Evolutionary conservation across 2,888 invertebrate species (phyloP).

Genomic region (Brenthis daphne): DNA sequence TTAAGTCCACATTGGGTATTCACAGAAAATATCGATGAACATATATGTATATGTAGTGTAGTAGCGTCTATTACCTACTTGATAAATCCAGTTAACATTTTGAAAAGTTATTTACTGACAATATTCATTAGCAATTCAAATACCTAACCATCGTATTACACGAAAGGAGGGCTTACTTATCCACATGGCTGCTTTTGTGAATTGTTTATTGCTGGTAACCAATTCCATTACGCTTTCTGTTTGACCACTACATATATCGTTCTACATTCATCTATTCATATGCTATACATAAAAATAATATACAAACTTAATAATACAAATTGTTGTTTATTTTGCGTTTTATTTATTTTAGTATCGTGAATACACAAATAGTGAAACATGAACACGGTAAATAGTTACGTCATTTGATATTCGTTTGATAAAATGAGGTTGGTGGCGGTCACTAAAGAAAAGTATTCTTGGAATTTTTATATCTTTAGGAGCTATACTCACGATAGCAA

Average conservation of each 20-base stretch:
- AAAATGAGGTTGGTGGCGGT: no score
- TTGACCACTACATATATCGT: neutral
- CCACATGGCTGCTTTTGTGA: conserved; percentile 76
- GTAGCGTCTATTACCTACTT: no score
- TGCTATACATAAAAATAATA: no score
- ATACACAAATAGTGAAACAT: no score
- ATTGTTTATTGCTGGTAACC: conserved; percentile 77
- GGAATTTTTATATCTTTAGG: neutral
- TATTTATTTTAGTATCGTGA: no score
- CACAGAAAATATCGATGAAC: no score
- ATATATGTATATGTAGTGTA: no score
- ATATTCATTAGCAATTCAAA: conserved; percentile 78
- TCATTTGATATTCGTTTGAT: no score
- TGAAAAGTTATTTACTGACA: conserved; percentile 67
- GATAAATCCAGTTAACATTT: conserved; percentile 25
- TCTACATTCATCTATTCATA: neutral
- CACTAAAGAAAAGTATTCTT: no score
- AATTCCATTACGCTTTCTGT: conserved; percentile 29
- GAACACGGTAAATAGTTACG: no score
- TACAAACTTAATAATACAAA: no score
- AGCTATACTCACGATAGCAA: neutral
- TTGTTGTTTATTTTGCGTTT: neutral
- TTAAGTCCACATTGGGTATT: no score
- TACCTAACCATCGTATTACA: conserved; percentile 69
- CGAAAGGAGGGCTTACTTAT: conserved; percentile 64